Conservation (phyloP, 2,113 vertebrate species). For the Zingel zingel region DNA sequence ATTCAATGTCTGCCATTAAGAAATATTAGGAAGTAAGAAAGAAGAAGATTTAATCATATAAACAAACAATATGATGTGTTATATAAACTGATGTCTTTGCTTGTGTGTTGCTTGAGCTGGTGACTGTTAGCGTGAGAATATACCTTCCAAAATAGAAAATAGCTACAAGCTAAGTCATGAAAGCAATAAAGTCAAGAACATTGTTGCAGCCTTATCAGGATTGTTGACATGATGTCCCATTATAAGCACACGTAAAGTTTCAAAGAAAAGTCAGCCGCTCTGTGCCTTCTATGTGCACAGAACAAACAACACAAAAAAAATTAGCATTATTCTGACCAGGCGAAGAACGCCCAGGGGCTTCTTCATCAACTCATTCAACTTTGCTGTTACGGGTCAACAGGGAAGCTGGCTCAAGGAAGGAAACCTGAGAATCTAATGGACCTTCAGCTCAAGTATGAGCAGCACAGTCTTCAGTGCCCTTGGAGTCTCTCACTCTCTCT, state of each 20-base stretch:
- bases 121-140: not conserved
- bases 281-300: not conserved
- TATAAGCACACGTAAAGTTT: not conserved
- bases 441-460: slow-evolving; percentile 50
- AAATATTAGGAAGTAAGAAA: not conserved
- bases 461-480: slow-evolving; percentile 50
- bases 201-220: not conserved
- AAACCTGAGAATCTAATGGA: slow-evolving; percentile 70
- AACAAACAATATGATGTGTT: not conserved
- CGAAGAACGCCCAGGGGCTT: not conserved
- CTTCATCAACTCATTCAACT: slow-evolving; percentile 7
- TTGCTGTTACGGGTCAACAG: slow-evolving; percentile 29
- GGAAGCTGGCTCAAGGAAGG: slow-evolving; percentile 40
- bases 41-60: not conserved
- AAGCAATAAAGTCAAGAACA: too few species aligned
- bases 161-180: not conserved
- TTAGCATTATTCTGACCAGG: not conserved
- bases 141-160: not conserved
- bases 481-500: slow-evolving; percentile 44
- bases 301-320: not conserved
- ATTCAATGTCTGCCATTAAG: not conserved
- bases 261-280: not conserved
- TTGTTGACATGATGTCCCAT: not conserved
- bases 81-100: not conserved
- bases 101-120: not conserved